Base-by-base conservation (phyloP, 2,888 invertebrate species). In the Thyatira batis region DNA sequence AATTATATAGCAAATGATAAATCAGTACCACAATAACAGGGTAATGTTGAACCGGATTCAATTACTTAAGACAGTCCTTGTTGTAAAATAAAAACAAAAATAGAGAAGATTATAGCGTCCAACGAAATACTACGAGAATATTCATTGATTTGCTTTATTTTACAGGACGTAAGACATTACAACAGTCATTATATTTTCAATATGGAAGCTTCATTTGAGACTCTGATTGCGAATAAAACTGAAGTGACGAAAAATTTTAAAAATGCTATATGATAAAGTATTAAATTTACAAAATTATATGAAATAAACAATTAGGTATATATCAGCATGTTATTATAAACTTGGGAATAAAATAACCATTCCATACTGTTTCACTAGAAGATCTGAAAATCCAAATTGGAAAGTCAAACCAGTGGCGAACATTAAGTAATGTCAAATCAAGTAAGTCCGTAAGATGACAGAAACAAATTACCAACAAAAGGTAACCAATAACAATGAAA, bases 401-500 rank as follows among this genome's bases (percentile, higher is more conserved):
- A 11, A 33, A 33, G n/a, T 33, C 33, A 33, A 30, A 30, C 30
- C 30, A 30, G 17, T 39, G 8, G 17, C 39, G 17, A 39, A 11
- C 1, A 28, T 39, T 39, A 39, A 17, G 39, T 17, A 17, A 39
- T 39, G 17, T 39, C 17, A 17, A 39, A 17, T 28, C 33, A n/a
- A 13, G 17, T 17, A 17, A 39, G 39, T 17, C 39, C 8, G 17
- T 39, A 8, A 13, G n/a, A 13, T 39, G 39, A 39, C 39, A 39
- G 6, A 17, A 39, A 39, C 39, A 39, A 39, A 39, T 39, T 6
- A 39, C 39, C 45, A 45, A 21, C 23, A 45, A n/a, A 23, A 9
- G 21, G 20, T 23, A 8, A 45, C n/a, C 4, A n/a, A 2, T n/a
- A 21, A n/a, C 51, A 58, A 65, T 57, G 60, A 61, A 65, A 61